Evolutionary conservation across 2,797 vertebrate species (phyloP), one percentile per base, ranked within the genome.

Genomic region (Gymnoscopelus microlampas): DNA sequence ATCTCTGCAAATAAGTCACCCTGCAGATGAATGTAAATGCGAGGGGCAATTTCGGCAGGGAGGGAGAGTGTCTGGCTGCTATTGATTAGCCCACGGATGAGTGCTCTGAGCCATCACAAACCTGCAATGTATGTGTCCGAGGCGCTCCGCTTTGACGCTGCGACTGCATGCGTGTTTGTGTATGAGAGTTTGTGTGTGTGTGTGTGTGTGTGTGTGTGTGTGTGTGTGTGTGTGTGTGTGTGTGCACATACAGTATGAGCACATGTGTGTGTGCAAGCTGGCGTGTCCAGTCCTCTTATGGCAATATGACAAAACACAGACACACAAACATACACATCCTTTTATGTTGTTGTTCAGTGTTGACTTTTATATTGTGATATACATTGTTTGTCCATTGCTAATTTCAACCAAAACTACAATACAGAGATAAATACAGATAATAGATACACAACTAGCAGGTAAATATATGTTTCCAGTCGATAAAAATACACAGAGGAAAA

Each of bases 281-380:
- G 39, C 9, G 8, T 44, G 8, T 44, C 9, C 39, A 44, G 39
- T 44, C 39, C 39, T 44, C 39, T 10, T 44, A n/a, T 44, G 39
- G 39, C 39, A 7, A 8, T 13, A 24, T 62, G 19, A 62, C 47
- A 23, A 48, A 23, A 49, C 12, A 47, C n/a, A 47, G n/a, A n/a
- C 15, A 4, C 26, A 66, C 4, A 53, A 59, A 63, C 5, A 35
- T 5, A 66, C 4, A 4, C 44, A 55, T 4, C 32, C 51, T 1
- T 6, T 19, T 13, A 1, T 8, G 3, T 60, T 79, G 53, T 39
- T 65, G 15, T 58, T 70, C 13, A 82, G 74, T 66, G 14, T 66
- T 29, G 6, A 80, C 47, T 83, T 85, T 89, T 84, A 89, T 87
- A 85, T 69, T 51, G 50, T 66, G 76, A 76, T 76, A 83, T 70